These are phyloP conservation scores for Luperina testacea DNA, from an alignment of 2,888 invertebrate species.

Conservation along the genomic window DNA sequence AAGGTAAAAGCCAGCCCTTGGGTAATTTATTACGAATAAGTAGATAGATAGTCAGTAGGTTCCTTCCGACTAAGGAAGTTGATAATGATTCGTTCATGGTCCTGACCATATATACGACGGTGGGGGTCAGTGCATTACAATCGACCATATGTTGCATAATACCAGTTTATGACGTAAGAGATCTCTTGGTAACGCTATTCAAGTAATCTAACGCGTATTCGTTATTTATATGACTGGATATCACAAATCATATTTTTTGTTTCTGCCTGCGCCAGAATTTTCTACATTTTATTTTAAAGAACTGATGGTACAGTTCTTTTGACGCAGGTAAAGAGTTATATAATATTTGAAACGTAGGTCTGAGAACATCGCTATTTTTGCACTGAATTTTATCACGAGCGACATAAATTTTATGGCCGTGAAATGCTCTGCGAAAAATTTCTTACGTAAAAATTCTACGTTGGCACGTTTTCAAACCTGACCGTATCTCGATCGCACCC, in stretches of 20 bases:
- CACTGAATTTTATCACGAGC: slow-evolving; percentile 73
- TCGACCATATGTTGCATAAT: slow-evolving; percentile 55
- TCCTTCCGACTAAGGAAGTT: slow-evolving; percentile 4
- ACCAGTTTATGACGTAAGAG: slow-evolving; percentile 8
- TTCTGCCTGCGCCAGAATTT: slow-evolving; percentile 23
- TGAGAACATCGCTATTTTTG: slow-evolving; percentile 78
- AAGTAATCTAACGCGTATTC: not conserved
- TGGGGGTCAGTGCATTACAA: slow-evolving; percentile 35
- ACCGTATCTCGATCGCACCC: slow-evolving; percentile 74
- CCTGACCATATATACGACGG: slow-evolving; percentile 42
- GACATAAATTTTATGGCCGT: slow-evolving; percentile 81
- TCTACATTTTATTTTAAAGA: slow-evolving; percentile 49
- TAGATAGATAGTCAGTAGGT: not conserved
- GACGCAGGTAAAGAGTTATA: slow-evolving; percentile 60
- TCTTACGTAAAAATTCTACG: slow-evolving; percentile 74
- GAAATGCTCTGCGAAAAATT: slow-evolving; percentile 80
- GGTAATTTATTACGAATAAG: not conserved
- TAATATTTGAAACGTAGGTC: slow-evolving; percentile 65
- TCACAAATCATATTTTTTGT: slow-evolving; percentile 39
- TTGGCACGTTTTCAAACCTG: slow-evolving; percentile 84
- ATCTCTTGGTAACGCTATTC: not conserved
- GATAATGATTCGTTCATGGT: slow-evolving; percentile 34
- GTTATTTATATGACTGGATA: slow-evolving; percentile 3
- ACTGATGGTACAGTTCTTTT: slow-evolving; percentile 33
- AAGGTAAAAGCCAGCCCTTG: too few relatives aligned